Evolutionary conservation across 2,888 invertebrate genomes (phyloP).

Genomic region (Eremobia ochroleuca): DNA sequence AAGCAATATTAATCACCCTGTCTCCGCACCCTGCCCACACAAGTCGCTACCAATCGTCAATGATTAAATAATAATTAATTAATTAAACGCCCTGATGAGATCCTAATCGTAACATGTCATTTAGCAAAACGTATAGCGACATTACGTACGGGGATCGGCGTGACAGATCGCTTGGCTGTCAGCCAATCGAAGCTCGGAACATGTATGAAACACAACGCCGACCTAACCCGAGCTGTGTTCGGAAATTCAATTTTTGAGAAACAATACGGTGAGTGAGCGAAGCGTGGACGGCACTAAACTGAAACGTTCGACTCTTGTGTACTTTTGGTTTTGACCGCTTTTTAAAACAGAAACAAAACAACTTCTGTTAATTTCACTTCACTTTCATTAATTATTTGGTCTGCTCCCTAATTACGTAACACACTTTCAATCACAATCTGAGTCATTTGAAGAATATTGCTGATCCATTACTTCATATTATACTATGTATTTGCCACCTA

Average conservation of each 20-base stretch:
- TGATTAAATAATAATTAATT: slow-evolving; percentile 50
- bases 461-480: neutral
- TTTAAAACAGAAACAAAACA: neutral
- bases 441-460: neutral
- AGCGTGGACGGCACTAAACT: slow-evolving; percentile 36
- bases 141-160: slow-evolving; percentile 39
- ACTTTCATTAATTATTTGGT: slow-evolving; percentile 3
- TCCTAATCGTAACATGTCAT: slow-evolving; percentile 60
- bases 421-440: neutral
- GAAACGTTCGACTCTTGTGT: slow-evolving; percentile 42
- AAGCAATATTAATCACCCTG: slow-evolving; percentile 9
- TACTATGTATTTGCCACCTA: no score
- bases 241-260: slow-evolving; percentile 69
- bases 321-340: slow-evolving; percentile 12
- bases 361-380: neutral
- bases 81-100: slow-evolving; percentile 48
- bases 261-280: slow-evolving; percentile 34
- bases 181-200: slow-evolving; percentile 51
- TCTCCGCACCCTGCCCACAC: slow-evolving; percentile 20
- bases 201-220: slow-evolving; percentile 38
- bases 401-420: neutral
- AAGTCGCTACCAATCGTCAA: slow-evolving; percentile 26
- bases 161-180: slow-evolving; percentile 59
- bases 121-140: slow-evolving; percentile 53
- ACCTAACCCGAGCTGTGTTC: slow-evolving; percentile 45